These are phyloP conservation scores for Pollenia labialis DNA, from an alignment of 2,888 invertebrate genomes.

Conservation along the genomic window DNA sequence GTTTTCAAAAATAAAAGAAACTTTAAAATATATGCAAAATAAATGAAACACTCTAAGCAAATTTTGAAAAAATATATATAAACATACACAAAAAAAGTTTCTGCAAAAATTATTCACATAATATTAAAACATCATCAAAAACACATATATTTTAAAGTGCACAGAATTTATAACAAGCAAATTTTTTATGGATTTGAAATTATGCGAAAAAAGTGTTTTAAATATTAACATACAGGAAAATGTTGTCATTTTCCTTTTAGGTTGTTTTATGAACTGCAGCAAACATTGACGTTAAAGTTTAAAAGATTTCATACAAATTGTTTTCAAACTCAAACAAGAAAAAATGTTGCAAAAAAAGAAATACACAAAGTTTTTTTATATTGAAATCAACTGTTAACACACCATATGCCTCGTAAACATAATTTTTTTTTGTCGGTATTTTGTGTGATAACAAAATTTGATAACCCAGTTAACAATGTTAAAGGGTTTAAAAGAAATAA, in stretches of 20 bases:
- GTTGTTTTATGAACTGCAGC: conserved; percentile 5
- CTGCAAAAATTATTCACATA: background rate
- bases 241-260: background rate
- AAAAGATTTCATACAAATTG: conserved; percentile 36
- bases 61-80: background rate
- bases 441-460: background rate
- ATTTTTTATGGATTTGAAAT: background rate
- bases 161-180: background rate
- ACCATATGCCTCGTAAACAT: conserved; percentile 12
- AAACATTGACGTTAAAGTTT: conserved; percentile 35
- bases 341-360: background rate
- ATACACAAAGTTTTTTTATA: conserved; percentile 15
- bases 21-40: background rate
- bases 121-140: background rate
- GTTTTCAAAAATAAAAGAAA: background rate
- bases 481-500: background rate
- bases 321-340: conserved; percentile 2
- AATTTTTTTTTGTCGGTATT: conserved; percentile 5
- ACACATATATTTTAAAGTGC: conserved; percentile 26
- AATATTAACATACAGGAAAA: conserved; percentile 3
- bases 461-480: background rate
- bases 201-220: conserved; percentile 10
- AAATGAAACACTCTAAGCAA: background rate
- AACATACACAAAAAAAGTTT: background rate
- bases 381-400: conserved; percentile 30